phyloP scores from a whole-genome alignment of 2,888 invertebrate species.

The Spodoptera littoralis region DNA sequence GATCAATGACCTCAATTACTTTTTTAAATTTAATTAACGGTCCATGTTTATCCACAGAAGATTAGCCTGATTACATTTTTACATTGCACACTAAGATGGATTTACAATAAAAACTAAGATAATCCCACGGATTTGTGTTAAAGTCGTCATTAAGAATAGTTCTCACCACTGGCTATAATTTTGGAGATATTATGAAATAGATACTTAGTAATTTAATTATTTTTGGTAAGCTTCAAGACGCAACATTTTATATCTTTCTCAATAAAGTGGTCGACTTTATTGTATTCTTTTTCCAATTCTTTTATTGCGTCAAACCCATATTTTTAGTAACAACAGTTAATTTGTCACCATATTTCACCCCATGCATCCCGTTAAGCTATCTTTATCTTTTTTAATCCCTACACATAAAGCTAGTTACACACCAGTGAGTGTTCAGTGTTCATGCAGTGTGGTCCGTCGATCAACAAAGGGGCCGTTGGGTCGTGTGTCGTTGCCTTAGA shows the following conservation, averaged over 20 bases:
- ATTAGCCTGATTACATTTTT: conserved; percentile 35
- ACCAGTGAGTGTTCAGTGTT: conserved; percentile 49
- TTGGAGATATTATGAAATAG: conserved; percentile 15
- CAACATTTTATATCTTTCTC: neutral
- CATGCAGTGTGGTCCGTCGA: conserved; percentile 64
- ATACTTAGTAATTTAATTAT: neutral
- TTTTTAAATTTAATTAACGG: conserved; percentile 36
- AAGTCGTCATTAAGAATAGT: conserved; percentile 4
- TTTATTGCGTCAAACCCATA: neutral
- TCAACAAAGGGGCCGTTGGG: conserved; percentile 64
- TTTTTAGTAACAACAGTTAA: neutral
- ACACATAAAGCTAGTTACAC: conserved; percentile 54
- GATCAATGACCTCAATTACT: conserved; percentile 1
- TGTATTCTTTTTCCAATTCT: neutral
- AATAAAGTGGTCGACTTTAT: neutral
- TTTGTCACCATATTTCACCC: conserved; percentile 30
- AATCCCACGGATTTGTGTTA: conserved; percentile 25
- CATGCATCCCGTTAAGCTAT: conserved; percentile 26
- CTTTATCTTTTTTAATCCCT: conserved; percentile 57
- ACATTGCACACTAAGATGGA: conserved; percentile 20
- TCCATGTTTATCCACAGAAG: conserved; percentile 22
- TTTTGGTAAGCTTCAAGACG: neutral
- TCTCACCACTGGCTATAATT: conserved; percentile 1
- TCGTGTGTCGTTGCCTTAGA: conserved; percentile 18
- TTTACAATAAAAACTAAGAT: conserved; percentile 33